Evolutionary conservation across 2,888 invertebrate genomes (phyloP).

Genomic region (Oxycera nigricornis): DNA sequence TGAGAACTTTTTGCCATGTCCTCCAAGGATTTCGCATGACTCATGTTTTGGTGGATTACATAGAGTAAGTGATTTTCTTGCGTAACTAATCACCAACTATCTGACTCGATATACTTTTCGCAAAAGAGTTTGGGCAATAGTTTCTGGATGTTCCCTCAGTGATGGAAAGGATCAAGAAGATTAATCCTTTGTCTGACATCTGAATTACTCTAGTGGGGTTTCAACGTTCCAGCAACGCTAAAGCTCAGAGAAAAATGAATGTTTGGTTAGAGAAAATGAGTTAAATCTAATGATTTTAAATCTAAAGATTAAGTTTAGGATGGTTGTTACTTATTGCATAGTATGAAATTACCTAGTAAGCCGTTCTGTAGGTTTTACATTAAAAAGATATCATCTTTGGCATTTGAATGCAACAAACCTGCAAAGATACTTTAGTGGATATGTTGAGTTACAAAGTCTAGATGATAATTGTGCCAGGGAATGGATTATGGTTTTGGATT

Average conservation of each 20-base stretch:
- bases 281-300: not conserved
- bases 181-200: not conserved
- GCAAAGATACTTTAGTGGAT: too few relatives aligned
- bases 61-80: not conserved
- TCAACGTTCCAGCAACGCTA: not conserved
- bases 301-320: not conserved
- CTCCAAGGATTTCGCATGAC: not conserved
- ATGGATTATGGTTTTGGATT: too few relatives aligned
- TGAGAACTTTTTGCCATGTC: not conserved
- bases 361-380: too few relatives aligned
- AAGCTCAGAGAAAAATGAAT: not conserved
- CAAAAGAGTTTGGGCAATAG: too few relatives aligned
- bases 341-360: too few relatives aligned
- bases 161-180: not conserved
- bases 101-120: not conserved
- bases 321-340: not conserved
- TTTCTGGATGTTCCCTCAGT: not conserved
- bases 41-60: not conserved
- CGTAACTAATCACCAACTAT: not conserved
- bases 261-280: too few relatives aligned
- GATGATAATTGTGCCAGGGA: too few relatives aligned
- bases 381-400: too few relatives aligned
- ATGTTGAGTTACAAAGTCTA: too few relatives aligned
- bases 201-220: not conserved
- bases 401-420: too few relatives aligned